A percentile compares a stretch with the other conserved stretches of the same genome.
These are phyloP conservation scores for Luperina nickerlii DNA, from an alignment of 2,888 invertebrate species.

Conservation along the genomic window DNA sequence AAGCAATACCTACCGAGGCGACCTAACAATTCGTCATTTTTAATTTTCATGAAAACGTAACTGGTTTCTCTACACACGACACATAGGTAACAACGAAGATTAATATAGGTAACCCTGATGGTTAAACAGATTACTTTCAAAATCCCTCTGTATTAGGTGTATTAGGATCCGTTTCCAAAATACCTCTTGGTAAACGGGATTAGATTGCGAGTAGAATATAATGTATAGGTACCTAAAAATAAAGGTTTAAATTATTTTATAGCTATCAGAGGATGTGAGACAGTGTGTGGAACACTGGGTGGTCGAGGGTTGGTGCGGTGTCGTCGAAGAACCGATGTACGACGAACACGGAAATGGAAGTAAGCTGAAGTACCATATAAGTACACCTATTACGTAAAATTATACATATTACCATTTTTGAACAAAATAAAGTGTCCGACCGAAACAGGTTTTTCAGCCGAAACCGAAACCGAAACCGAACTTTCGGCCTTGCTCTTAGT, in stretches of 20 bases:
- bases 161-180: conserved; percentile 37
- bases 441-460: no score
- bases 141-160: conserved; percentile 31
- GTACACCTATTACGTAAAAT: not conserved
- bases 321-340: conserved; percentile 84
- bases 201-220: conserved; percentile 17
- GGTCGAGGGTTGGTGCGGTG: conserved; percentile 87
- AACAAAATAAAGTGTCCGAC: conserved; percentile 31
- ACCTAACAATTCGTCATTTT: not conserved
- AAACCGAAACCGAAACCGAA: no score
- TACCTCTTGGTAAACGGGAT: conserved; percentile 23
- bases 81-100: conserved; percentile 7
- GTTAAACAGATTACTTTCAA: conserved; percentile 33
- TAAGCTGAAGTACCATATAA: conserved; percentile 56
- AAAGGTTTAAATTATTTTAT: conserved; percentile 29
- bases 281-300: conserved; percentile 88
- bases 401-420: not conserved
- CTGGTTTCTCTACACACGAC: not conserved
- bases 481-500: no score
- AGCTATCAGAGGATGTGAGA: conserved; percentile 88
- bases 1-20: not conserved
- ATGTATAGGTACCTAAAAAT: not conserved
- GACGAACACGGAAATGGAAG: conserved; percentile 84
- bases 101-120: conserved; percentile 25
- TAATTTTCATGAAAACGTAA: not conserved